A percentile compares a stretch with the other conserved stretches of the same genome.
Evolutionary conservation across 2,888 invertebrate species (phyloP).

Genomic region (Phaonia tiefii): DNA sequence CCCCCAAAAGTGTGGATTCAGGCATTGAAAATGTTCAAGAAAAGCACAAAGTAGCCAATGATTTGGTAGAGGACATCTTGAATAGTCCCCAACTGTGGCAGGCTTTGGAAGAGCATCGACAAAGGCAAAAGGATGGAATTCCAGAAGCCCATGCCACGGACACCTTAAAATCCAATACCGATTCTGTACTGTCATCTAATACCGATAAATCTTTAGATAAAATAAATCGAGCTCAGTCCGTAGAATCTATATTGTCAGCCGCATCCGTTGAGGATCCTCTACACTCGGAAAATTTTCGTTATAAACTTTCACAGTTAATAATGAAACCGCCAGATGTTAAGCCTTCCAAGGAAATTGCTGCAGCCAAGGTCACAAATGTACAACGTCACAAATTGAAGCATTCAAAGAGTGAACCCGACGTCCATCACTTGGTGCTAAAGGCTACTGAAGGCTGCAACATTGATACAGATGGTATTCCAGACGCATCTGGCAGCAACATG

Average conservation of each 20-base stretch:
- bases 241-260: conserved; percentile 62
- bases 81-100: conserved; percentile 70
- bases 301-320: conserved; percentile 74
- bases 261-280: conserved; percentile 71
- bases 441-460: conserved; percentile 69
- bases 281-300: conserved; percentile 75
- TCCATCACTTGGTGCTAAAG: conserved; percentile 70
- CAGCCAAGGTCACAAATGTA: neutral
- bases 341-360: neutral
- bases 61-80: conserved; percentile 73
- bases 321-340: conserved; percentile 67
- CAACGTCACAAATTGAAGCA: conserved; percentile 69
- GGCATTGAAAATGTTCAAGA: conserved; percentile 64
- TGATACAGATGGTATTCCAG: neutral
- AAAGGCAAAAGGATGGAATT: conserved; percentile 6
- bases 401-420: conserved; percentile 77
- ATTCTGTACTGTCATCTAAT: neutral
- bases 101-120: conserved; percentile 67
- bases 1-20: conserved; percentile 9
- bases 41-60: conserved; percentile 68
- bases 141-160: conserved; percentile 17
- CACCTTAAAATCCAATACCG: conserved; percentile 5
- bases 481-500: neutral
- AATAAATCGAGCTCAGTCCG: conserved; percentile 55
- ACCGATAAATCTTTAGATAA: neutral